Evolutionary conservation across 2,113 vertebrate species (phyloP), one percentile per base, ranked within the genome.

Genomic region (Chaenogobius annularis): DNA sequence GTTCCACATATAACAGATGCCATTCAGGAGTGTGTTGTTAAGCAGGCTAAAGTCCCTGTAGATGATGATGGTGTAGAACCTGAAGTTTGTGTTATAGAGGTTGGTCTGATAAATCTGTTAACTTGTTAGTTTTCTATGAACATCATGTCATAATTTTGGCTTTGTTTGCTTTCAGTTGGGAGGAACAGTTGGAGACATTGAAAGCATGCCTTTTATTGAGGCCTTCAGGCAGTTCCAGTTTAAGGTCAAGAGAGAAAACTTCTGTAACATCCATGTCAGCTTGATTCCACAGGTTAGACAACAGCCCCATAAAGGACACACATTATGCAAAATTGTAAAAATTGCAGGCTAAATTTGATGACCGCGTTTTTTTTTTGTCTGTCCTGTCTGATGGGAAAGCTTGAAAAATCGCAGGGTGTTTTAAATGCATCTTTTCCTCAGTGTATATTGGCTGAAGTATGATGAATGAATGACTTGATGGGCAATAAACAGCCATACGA

Each of bases 151-250:
- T 56, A 1, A 19, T 1, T 54, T 1, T 7, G 35, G 40, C 37
- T 68, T 54, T 78, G 83, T 26, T 23, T 70, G 61, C 44, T 72
- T 88, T 63, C 76, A 99, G 97, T 93, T 99, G 0, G 97, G 97
- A 5, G 97, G 97, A 5, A 99, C 97, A 0, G 97, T 99, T 0
- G 97, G 97, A 2, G 97, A 99, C 79, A 99, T 99, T 0, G 97
- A 99, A 86, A 98, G 97, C 74, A 99, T 99, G 97, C 97, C 96
- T 0, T 99, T 99, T 86, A 95, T 99, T 0, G 97, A 99, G 80
- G 97, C 97, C 35, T 99, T 99, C 92, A 95, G 97, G 5, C 97
- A 99, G 87, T 99, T 99, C 91, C 97, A 99, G 89, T 99, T 99
- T 85, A 98, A 98, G 90, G 97, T 95, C 83, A 97, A 94, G 79